Evolutionary conservation across 2,888 invertebrate genomes (phyloP).

Genomic region (Miltochrista miniata): DNA sequence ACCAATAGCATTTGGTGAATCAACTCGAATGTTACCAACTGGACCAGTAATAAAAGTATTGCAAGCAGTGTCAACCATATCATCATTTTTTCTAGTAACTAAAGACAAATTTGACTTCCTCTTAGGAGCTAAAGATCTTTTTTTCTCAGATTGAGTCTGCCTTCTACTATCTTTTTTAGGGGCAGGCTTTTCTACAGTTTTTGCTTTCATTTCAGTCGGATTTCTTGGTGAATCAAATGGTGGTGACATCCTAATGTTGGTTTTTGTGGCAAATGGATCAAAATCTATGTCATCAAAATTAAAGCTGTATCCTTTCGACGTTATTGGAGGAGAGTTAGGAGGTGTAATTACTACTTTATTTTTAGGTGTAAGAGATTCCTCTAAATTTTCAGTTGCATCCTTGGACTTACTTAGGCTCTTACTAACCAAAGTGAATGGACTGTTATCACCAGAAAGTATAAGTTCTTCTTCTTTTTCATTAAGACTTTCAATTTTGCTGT

Average conservation of each 20-base stretch:
- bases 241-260: conserved; percentile 63
- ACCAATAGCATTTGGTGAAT: conserved; percentile 5
- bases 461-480: conserved; percentile 49
- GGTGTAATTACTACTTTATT: conserved; percentile 37
- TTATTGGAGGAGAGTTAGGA: conserved; percentile 59
- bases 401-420: background rate
- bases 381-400: conserved; percentile 11
- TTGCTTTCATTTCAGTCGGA: conserved; percentile 15
- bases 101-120: conserved; percentile 49
- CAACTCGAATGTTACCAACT: conserved; percentile 9
- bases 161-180: conserved; percentile 45
- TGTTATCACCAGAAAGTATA: conserved; percentile 55
- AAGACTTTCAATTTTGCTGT: background rate
- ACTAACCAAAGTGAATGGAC: conserved; percentile 58
- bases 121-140: conserved; percentile 40
- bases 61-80: conserved; percentile 11
- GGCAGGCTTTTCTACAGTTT: conserved; percentile 18
- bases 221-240: conserved; percentile 40
- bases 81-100: conserved; percentile 6
- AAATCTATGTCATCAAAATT: conserved; percentile 68
- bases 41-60: conserved; percentile 1
- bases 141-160: conserved; percentile 54
- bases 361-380: conserved; percentile 33
- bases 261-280: conserved; percentile 71
- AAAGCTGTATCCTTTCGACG: conserved; percentile 67